These are phyloP conservation scores for Caenorhabditis imperialis DNA, from an alignment of 2,888 invertebrate species.

Conservation along the genomic window DNA sequence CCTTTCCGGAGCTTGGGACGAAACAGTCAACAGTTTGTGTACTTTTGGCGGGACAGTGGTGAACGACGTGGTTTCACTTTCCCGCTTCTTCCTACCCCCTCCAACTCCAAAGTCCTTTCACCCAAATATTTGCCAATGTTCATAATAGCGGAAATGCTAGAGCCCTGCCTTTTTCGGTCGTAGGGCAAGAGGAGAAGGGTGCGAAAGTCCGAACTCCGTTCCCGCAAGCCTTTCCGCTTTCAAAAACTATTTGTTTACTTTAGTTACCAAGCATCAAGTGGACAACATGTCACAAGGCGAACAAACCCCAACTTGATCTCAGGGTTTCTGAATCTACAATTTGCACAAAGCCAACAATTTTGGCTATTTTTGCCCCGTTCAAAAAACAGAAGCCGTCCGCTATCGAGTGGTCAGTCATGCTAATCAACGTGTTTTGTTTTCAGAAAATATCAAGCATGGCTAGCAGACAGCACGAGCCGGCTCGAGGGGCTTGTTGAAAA, in stretches of 20 bases:
- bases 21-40: conserved; percentile 39
- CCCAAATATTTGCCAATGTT: conserved; percentile 53
- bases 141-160: conserved; percentile 52
- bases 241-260: conserved; percentile 40
- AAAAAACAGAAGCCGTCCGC: conserved; percentile 6
- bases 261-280: too few species aligned
- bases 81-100: conserved; percentile 26
- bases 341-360: too few species aligned
- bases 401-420: conserved; percentile 5
- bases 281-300: too few species aligned
- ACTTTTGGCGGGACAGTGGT: conserved; percentile 34
- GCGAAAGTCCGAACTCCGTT: conserved; percentile 25
- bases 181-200: conserved; percentile 1
- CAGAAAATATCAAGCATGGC: not conserved
- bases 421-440: conserved; percentile 11
- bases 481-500: too few species aligned
- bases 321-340: too few species aligned
- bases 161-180: conserved; percentile 30
- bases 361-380: too few species aligned
- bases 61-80: conserved; percentile 33
- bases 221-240: conserved; percentile 11
- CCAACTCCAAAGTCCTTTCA: conserved; percentile 35
- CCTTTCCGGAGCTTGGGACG: conserved; percentile 15
- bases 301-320: too few species aligned
- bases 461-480: too few species aligned